Conservation (phyloP, 2,797 vertebrate genomes). For the Rhinoraja longicauda region DNA sequence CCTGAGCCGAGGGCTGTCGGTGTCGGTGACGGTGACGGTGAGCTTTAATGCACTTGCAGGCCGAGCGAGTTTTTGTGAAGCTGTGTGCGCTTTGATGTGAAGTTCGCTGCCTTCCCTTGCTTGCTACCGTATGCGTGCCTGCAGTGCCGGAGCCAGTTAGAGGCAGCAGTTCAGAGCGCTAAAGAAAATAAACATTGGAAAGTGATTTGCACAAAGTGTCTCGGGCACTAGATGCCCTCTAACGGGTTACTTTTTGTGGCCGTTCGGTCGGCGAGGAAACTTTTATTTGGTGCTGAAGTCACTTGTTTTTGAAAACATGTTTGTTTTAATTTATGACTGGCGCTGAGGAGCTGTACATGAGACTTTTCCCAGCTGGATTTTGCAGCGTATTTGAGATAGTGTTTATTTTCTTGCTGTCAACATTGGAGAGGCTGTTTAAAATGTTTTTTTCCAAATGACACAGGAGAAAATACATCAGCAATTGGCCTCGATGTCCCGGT, state of each 20-base stretch:
- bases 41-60: not conserved
- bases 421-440: not conserved
- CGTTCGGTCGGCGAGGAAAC: not conserved
- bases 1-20: not conserved
- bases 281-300: not conserved
- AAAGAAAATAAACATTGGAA: not conserved
- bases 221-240: not conserved
- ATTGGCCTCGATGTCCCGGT: not conserved
- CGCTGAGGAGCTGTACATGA: not conserved
- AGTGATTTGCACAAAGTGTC: not conserved
- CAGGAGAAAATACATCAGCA: not conserved
- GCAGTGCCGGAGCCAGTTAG: not conserved
- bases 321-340: not conserved
- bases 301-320: not conserved
- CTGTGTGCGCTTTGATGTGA: not conserved
- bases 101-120: not conserved
- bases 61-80: too few species aligned
- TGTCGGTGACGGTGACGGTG: not conserved
- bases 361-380: not conserved
- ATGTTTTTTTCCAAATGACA: not conserved
- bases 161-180: not conserved
- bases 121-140: not conserved
- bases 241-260: not conserved
- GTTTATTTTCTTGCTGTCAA: not conserved
- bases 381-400: not conserved